These are phyloP conservation scores for Eilema caniola DNA, from an alignment of 2,888 invertebrate species.

Conservation along the genomic window DNA sequence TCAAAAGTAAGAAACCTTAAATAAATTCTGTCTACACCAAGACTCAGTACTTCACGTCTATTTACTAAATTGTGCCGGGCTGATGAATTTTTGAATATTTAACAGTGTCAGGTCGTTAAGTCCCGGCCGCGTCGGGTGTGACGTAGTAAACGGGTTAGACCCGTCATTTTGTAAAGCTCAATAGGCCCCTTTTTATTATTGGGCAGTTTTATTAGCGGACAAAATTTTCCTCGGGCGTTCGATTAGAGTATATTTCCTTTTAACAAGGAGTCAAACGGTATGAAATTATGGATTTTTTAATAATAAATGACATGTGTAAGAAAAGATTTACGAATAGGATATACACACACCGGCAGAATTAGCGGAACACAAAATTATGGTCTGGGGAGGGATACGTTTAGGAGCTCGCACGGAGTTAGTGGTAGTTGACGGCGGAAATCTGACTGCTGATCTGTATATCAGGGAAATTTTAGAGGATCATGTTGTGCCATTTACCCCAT, in stretches of 20 bases:
- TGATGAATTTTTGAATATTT: constrained; percentile 41
- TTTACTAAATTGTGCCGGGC: constrained; percentile 14
- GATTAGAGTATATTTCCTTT: constrained; percentile 7
- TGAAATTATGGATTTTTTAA: constrained; percentile 1
- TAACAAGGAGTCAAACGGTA: background rate
- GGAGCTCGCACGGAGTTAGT: too few relatives aligned
- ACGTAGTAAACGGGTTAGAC: constrained; percentile 20
- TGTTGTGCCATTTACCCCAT: too few relatives aligned
- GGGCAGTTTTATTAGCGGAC: constrained; percentile 18
- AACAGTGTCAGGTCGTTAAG: constrained; percentile 25
- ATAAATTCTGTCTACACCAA: background rate
- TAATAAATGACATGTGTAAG: background rate
- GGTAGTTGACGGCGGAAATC: too few relatives aligned
- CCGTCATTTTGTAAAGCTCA: constrained; percentile 13
- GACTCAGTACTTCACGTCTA: background rate
- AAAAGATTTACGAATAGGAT: background rate
- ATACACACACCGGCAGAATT: too few relatives aligned
- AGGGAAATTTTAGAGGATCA: too few relatives aligned
- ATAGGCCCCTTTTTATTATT: constrained; percentile 16
- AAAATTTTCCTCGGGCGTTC: constrained; percentile 10
- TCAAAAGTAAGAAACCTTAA: background rate
- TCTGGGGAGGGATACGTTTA: too few relatives aligned
- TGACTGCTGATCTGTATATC: too few relatives aligned
- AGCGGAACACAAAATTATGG: too few relatives aligned
- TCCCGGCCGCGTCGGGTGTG: constrained; percentile 17